phyloP scores from a whole-genome alignment of 2,888 invertebrate genomes.

The Lasioglossum vierecki region DNA sequence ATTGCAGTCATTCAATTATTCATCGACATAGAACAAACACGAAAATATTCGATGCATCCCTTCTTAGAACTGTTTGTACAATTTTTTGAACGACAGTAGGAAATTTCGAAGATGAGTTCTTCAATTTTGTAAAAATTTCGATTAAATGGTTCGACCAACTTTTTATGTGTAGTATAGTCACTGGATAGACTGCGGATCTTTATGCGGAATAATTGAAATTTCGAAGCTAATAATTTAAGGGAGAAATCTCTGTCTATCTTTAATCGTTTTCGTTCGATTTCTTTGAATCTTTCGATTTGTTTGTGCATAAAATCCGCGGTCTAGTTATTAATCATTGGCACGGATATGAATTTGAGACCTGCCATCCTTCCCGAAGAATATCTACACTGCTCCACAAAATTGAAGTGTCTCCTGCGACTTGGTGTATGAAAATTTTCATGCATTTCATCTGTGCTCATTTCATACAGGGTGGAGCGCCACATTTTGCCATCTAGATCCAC shows the following conservation, averaged over 20 bases:
- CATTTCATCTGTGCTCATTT: neutral
- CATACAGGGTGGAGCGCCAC: no score
- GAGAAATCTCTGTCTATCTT: neutral
- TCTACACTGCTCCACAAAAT: neutral
- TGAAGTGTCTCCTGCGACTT: neutral
- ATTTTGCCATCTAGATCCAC: no score
- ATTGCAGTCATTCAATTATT: neutral
- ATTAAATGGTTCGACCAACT: slow-evolving; percentile 1
- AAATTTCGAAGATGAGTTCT: neutral
- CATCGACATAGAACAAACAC: neutral
- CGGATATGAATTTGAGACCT: slow-evolving; percentile 2
- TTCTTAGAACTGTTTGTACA: neutral
- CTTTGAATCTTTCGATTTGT: neutral
- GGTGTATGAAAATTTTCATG: neutral
- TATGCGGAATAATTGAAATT: neutral
- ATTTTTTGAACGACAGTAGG: neutral
- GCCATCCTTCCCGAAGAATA: slow-evolving; percentile 4
- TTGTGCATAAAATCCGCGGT: neutral
- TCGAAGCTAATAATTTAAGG: neutral
- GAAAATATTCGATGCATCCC: neutral
- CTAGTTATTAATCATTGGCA: neutral
- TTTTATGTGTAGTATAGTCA: neutral
- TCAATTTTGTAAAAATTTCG: neutral
- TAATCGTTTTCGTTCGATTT: no score
- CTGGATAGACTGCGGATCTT: neutral